Evolutionary conservation across 2,888 invertebrate genomes (phyloP).

Genomic region (Pachliopta kotzebuea): DNA sequence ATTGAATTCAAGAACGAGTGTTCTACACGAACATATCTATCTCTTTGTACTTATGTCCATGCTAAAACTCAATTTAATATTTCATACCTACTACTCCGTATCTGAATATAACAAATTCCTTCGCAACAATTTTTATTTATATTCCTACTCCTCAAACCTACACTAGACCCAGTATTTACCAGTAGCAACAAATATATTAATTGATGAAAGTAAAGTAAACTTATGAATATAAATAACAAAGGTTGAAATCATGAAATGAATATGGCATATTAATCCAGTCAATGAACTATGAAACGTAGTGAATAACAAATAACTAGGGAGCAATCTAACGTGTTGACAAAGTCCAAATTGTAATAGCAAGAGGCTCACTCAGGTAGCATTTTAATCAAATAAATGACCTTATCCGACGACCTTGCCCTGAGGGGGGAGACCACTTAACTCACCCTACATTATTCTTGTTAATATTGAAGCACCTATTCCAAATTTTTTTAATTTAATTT

Average conservation of each 20-base stretch:
- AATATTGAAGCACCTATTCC: conserved; percentile 15
- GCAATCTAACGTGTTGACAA: conserved; percentile 23
- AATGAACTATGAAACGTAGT: conserved; percentile 12
- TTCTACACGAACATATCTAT: conserved; percentile 1
- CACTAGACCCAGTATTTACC: neutral
- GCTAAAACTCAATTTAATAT: too few relatives aligned
- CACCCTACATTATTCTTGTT: conserved; percentile 3
- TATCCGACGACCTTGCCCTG: conserved; percentile 57
- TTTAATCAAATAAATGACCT: conserved; percentile 52
- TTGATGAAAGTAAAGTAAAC: neutral
- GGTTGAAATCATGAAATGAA: neutral
- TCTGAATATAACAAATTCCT: neutral
- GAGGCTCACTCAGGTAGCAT: conserved; percentile 30
- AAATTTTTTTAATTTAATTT: neutral
- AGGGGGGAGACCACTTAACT: conserved; percentile 10
- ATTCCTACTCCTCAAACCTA: neutral
- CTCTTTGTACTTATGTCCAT: neutral
- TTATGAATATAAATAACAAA: neutral
- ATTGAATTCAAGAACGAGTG: conserved; percentile 31
- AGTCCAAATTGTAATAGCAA: conserved; percentile 8
- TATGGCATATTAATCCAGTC: neutral
- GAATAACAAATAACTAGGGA: conserved; percentile 12
- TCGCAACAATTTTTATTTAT: too few relatives aligned
- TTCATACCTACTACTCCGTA: too few relatives aligned
- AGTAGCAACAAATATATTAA: neutral